A percentile compares a stretch with the other conserved stretches of the same genome.
Conservation (phyloP, 2,797 vertebrate genomes). For the Moxostoma hubbsi region DNA sequence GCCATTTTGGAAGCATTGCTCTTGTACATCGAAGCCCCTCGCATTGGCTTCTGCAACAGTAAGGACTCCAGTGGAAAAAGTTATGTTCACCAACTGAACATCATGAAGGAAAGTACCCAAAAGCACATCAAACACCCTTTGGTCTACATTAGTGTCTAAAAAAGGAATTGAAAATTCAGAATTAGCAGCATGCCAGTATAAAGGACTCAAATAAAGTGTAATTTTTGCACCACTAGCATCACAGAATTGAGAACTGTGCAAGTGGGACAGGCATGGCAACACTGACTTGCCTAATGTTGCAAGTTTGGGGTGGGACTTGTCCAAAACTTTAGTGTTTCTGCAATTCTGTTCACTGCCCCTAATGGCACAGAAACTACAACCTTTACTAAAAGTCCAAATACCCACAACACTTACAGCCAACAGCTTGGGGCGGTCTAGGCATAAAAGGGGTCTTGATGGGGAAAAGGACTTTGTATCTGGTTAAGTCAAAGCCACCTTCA, state of each 20-base stretch:
- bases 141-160: conserved; percentile 67
- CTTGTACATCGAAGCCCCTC: conserved; percentile 69
- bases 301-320: background rate
- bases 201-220: background rate
- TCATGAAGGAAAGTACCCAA: conserved; percentile 75
- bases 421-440: conserved; percentile 51
- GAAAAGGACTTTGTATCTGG: conserved; percentile 77
- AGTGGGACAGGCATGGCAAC: no score
- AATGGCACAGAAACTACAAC: no score
- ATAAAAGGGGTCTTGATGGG: conserved; percentile 77
- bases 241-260: no score
- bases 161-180: no score
- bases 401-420: conserved; percentile 64
- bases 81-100: conserved; percentile 75
- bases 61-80: conserved; percentile 68
- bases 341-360: no score
- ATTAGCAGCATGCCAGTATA: background rate
- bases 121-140: conserved; percentile 63
- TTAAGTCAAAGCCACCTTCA: conserved; percentile 60
- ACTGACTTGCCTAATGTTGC: background rate
- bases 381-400: background rate
- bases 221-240: background rate
- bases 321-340: background rate
- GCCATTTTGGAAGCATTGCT: conserved; percentile 66
- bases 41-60: conserved; percentile 66